Evolutionary conservation across 2,888 invertebrate species (phyloP).

Genomic region (Agonum fuliginosum): DNA sequence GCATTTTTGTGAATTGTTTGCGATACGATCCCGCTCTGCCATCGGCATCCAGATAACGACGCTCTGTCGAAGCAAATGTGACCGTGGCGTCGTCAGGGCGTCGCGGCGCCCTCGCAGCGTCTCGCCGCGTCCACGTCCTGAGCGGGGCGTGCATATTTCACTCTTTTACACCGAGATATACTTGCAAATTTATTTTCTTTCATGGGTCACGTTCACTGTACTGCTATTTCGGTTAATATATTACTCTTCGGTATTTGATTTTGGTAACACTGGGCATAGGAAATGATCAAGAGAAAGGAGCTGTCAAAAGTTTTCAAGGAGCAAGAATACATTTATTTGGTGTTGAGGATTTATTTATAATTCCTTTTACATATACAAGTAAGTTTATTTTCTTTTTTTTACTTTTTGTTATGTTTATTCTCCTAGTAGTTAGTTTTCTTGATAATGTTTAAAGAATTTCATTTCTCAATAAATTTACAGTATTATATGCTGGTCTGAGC

Average conservation of each 20-base stretch:
- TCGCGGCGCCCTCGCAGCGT: slow-evolving; percentile 1
- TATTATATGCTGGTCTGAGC: too few relatives aligned
- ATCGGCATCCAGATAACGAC: slow-evolving; percentile 57
- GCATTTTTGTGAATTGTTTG: slow-evolving; percentile 59
- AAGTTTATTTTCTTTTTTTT: too few relatives aligned
- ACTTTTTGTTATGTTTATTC: too few relatives aligned
- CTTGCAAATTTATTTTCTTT: slow-evolving; percentile 57
- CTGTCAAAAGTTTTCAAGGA: slow-evolving; percentile 7
- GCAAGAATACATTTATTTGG: not conserved
- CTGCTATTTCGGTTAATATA: slow-evolving; percentile 42
- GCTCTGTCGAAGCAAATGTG: slow-evolving; percentile 53
- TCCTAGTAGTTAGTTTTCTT: too few relatives aligned
- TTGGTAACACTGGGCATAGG: not conserved
- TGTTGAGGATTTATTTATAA: not conserved
- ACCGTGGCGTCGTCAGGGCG: slow-evolving; percentile 41
- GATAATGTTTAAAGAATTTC: too few relatives aligned
- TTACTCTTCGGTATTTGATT: slow-evolving; percentile 32
- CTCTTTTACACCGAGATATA: slow-evolving; percentile 58
- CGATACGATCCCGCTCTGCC: slow-evolving; percentile 56
- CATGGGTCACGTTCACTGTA: slow-evolving; percentile 48
- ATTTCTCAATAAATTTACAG: too few relatives aligned
- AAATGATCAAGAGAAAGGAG: not conserved
- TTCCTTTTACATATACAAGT: not conserved
- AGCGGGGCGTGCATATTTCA: slow-evolving; percentile 55
- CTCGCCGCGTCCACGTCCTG: slow-evolving; percentile 9